phyloP scores from a whole-genome alignment of 1,140 invertebrate genomes.

The Drosophila arizonae region DNA sequence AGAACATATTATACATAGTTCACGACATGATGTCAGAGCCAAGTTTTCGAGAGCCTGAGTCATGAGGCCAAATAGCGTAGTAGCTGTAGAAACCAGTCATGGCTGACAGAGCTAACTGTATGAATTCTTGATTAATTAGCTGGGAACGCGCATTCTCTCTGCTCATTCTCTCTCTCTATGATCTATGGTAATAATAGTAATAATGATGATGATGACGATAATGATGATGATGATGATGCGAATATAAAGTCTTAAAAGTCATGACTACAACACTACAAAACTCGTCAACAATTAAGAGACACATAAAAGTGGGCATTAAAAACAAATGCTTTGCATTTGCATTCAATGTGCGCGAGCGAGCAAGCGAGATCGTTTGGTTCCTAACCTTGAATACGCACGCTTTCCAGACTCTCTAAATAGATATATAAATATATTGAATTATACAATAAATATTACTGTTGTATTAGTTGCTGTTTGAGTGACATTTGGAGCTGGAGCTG shows the following conservation, averaged over 20 bases:
- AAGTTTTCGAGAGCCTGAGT: conserved; percentile 25
- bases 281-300: conserved; percentile 37
- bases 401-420: conserved; percentile 9
- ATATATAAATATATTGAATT: conserved; percentile 16
- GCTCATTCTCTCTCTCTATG: conserved; percentile 5
- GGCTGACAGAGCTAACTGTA: conserved; percentile 26
- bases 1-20: neutral
- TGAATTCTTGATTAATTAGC: conserved; percentile 68
- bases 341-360: conserved; percentile 27
- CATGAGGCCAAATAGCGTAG: conserved; percentile 10
- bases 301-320: conserved; percentile 34
- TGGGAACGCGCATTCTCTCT: conserved; percentile 55
- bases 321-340: conserved; percentile 46
- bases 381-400: conserved; percentile 39
- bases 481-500: conserved; percentile 12
- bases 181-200: neutral
- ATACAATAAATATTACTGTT: conserved; percentile 37
- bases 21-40: conserved; percentile 40
- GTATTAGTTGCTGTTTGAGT: conserved; percentile 34
- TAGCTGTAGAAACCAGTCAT: conserved; percentile 35
- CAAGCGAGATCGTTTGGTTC: neutral
- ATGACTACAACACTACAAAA: conserved; percentile 22
- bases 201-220: neutral
- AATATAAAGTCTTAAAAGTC: conserved; percentile 22
- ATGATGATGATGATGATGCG: conserved; percentile 41